Evolutionary conservation across 2,888 invertebrate species (phyloP), one percentile per base, ranked within the genome.

Genomic region (Orthosia gracilis): DNA sequence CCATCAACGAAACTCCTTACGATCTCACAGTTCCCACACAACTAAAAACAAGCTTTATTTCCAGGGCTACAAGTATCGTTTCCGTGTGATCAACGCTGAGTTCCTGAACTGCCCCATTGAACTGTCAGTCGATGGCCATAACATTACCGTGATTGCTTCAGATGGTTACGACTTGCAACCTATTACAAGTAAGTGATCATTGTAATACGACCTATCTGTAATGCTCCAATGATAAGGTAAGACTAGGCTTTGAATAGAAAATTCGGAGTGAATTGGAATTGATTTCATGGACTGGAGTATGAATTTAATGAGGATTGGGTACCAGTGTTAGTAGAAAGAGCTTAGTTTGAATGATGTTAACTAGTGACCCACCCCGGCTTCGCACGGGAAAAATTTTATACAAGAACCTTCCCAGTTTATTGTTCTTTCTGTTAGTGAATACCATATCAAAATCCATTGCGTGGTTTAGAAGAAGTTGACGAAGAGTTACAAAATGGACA

Each of bases 51-150:
- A 69, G 69, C 76, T 80, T 89, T 91, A 83, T 90, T 94, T 90
- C 23, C 92, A 98, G 97, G 98, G 98, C 15, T 97, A 97, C 85
- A 97, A 97, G 78, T 98, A 99, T 91, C 97, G 98, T 70, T 98
- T 99, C 88, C 97, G 99, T 45, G 94, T 98, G 65, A 98, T 99
- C 87, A 98, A 98, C 89, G 98, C 98, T 0, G 98, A 98, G 89
- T 98, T 98, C 90, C 96, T 99, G 59, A 99, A 99, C 92, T 99
- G 99, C 85, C 99, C 99, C 0, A 97, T 98, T 73, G 98, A 98
- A 90, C 92, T 99, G 83, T 98, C 98, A 0, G 97, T 99, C 11
- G 98, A 99, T 86, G 98, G 98, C 88, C 99, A 99, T 92, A 98
- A 97, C 23, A 95, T 99, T 80, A 97, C 97, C 0, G 97, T 98